These are phyloP conservation scores for Drosophila serrata DNA, from an alignment of 1,140 invertebrate species.

Conservation along the genomic window DNA sequence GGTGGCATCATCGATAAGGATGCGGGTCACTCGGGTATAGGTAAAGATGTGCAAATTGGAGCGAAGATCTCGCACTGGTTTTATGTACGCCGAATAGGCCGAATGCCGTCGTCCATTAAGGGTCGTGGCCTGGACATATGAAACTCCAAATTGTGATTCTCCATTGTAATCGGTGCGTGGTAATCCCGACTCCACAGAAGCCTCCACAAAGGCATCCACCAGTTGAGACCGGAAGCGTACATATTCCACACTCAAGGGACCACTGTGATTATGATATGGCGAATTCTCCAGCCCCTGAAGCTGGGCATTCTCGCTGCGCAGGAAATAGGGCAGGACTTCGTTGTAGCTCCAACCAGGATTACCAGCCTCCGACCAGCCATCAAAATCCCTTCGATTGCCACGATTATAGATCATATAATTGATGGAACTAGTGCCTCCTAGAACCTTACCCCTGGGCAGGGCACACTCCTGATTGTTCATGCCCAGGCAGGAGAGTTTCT, in stretches of 20 bases:
- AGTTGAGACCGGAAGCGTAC: constrained; percentile 87
- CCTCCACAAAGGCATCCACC: constrained; percentile 88
- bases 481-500: constrained; percentile 87
- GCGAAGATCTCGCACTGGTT: constrained; percentile 86
- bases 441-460: constrained; percentile 88
- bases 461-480: constrained; percentile 87
- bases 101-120: constrained; percentile 86
- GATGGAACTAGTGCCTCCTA: constrained; percentile 92
- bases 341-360: constrained; percentile 91
- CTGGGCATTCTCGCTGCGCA: constrained; percentile 87
- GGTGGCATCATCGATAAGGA: constrained; percentile 87
- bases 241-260: constrained; percentile 87
- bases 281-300: constrained; percentile 86
- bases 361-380: constrained; percentile 90
- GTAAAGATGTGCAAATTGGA: constrained; percentile 89
- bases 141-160: constrained; percentile 88
- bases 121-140: constrained; percentile 89
- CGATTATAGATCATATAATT: constrained; percentile 96
- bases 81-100: constrained; percentile 87
- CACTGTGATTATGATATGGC: constrained; percentile 87
- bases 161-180: constrained; percentile 89
- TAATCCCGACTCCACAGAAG: constrained; percentile 87
- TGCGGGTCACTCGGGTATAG: constrained; percentile 87
- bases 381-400: constrained; percentile 91
- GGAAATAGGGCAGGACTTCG: constrained; percentile 90